Base-by-base conservation (phyloP, 35 echinoderm and acorn worm species). In the Stichopus chloronotus region DNA sequence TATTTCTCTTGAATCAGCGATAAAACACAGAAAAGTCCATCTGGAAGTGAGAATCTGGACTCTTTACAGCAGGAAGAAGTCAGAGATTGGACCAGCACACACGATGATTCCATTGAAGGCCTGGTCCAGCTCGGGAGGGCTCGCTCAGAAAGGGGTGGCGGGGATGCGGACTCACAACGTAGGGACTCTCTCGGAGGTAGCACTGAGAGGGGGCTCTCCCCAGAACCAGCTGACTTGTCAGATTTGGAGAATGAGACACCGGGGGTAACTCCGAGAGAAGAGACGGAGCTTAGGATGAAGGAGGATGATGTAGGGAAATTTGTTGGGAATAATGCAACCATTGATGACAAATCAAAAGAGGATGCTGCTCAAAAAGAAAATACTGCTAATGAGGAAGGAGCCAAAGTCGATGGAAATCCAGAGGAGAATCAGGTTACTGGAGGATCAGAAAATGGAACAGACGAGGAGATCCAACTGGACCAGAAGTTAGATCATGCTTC, bases 201-300 rank as follows among this genome's bases (percentile, higher is more conserved):
- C 69, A 91, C 63, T 23, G 65, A 16, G 12, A 91, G 88, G 17
- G 88, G 65, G 54, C 56, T 91, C 16, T 91, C 88, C 43, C 88
- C 88, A 54, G 65, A 91, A 72, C 88, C 88, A 12, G 88, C 65
- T 54, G 88, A 91, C 56, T 65, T 91, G 14, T 91, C 88, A 2
- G 88, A 91, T 56, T 21, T 56, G 17, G 88, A 91, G 6, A 65
- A 78, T 19, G 80, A 83, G 80, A 56, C 61, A 23, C 21, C 14
- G 0, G 14, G 25, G 0, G 5, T 23, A 2, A 88, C 86, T 30
- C 86, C 86, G 22, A 88, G 86, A 25, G 86, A 88, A 57, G 58
- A 52, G 57, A 17, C 23, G 57, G 86, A 8, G 4, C 58, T 12
- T 10, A 60, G 25, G 8, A 52, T n/a, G 23, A 19, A 11, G 61